Evolutionary conservation across 1,140 invertebrate species (phyloP).

Genomic region (Eupristina koningsbergeri): DNA sequence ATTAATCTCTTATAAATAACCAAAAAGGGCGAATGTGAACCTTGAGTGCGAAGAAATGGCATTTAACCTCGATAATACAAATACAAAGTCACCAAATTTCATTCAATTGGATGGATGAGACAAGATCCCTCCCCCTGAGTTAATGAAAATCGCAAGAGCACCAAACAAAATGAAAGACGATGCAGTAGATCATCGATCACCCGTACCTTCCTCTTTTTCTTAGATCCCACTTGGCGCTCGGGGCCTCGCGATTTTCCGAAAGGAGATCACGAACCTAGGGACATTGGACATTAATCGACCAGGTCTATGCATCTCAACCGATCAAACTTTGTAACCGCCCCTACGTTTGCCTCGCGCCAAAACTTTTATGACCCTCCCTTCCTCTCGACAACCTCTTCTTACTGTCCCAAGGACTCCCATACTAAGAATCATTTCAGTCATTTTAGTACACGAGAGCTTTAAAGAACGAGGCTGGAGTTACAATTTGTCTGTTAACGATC

Average conservation of each 20-base stretch:
- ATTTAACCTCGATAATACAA: slow-evolving; percentile 18
- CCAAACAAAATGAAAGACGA: slow-evolving; percentile 3
- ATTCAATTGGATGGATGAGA: too few species aligned
- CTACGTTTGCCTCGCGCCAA: background rate
- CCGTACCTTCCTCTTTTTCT: slow-evolving; percentile 13
- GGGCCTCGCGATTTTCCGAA: slow-evolving; percentile 29
- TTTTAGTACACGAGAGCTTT: too few species aligned
- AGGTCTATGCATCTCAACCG: background rate
- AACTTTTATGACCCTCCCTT: background rate
- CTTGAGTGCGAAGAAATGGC: background rate
- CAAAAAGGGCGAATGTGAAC: background rate
- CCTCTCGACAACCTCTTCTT: background rate
- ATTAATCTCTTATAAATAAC: background rate
- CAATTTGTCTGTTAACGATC: too few species aligned
- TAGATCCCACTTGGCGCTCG: slow-evolving; percentile 33
- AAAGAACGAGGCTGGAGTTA: too few species aligned
- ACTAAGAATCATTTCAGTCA: too few species aligned
- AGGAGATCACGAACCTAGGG: background rate
- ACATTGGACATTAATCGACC: slow-evolving; percentile 15
- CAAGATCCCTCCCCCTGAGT: background rate
- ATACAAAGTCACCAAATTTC: background rate
- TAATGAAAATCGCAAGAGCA: slow-evolving; percentile 28
- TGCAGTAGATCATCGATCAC: slow-evolving; percentile 32
- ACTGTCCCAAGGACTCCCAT: too few species aligned
- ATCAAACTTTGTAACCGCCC: background rate